Evolutionary conservation across 2,888 invertebrate genomes (phyloP), one percentile per base, ranked within the genome.

Genomic region (Tetranychus piercei): DNA sequence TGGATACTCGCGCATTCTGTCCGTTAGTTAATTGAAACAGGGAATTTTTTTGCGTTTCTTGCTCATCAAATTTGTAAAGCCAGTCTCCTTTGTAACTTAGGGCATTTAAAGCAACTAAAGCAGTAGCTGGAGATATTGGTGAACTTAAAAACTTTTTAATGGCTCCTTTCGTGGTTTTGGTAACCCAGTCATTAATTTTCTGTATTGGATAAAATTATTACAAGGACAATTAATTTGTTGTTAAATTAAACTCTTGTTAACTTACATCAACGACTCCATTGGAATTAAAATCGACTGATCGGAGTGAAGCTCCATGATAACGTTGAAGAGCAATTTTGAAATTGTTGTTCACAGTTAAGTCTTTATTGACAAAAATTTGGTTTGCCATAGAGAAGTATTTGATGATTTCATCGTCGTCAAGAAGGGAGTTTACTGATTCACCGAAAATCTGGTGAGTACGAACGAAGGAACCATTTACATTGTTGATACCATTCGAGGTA

Each of bases 161-260:
- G 81, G 89, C 90, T 9, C 89, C 83, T 75, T 90, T 88, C 0
- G 95, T 96, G 80, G 90, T 86, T 8, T 86, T 82, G 80, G 88
- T 87, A 70, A 92, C 91, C 91, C 93, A 94, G 55, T 82, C 79
- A 81, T 96, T 96, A 73, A 96, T 71, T 71, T 43, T 71, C 43
- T 71, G 34, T n/a, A 23, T 20, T 23, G 1, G 5, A 69, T 7
- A 69, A 69, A 55, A 55, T 69, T 23, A 22, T 69, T 20, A 6
- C 23, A 9, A 20, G 5, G 1, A 18, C 69, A 69, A 69, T 6
- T 69, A 5, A 69, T 15, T 69, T 69, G 69, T n/a, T 69, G 69
- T 20, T 22, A 69, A 11, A 20, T 69, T 4, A 6, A 18, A 69
- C 20, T 69, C 34, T 23, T n/a, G 69, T 23, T n/a, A 72, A 72